Percentiles rank a stretch among this genome's conserved stretches.
Conservation (phyloP, 2,113 vertebrate species). For the Regulus satrapa region DNA sequence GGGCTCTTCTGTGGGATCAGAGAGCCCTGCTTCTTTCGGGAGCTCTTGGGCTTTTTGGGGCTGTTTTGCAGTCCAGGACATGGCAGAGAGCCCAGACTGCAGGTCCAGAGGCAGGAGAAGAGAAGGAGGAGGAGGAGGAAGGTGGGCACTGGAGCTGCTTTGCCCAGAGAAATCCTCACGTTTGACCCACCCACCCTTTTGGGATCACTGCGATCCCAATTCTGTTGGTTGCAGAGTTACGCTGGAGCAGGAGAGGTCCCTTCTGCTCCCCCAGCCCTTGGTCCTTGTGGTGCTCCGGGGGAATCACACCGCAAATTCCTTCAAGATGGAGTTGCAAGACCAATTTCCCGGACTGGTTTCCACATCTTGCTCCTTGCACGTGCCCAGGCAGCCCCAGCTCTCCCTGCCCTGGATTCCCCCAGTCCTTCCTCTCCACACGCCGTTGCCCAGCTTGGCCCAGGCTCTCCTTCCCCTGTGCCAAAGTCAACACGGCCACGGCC, state of each 20-base stretch:
- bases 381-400: not conserved
- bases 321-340: not conserved
- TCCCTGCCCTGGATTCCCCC: not conserved
- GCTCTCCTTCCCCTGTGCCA: not conserved
- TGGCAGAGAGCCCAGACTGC: not conserved
- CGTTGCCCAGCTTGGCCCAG: accelerated
- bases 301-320: not conserved
- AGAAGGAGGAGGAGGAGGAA: not conserved
- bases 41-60: not conserved
- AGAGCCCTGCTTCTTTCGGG: not conserved
- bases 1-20: not conserved
- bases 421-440: not conserved
- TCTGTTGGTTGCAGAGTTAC: not conserved
- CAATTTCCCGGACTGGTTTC: not conserved
- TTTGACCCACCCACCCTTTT: not conserved
- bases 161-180: not conserved
- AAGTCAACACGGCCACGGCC: not conserved
- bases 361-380: accelerated
- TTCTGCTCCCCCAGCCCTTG: not conserved
- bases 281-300: not conserved
- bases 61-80: accelerated
- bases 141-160: not conserved
- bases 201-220: accelerated
- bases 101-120: not conserved
- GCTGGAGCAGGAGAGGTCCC: accelerated